Conservation (phyloP, 2,888 invertebrate species). For the Pherbina coryleti region DNA sequence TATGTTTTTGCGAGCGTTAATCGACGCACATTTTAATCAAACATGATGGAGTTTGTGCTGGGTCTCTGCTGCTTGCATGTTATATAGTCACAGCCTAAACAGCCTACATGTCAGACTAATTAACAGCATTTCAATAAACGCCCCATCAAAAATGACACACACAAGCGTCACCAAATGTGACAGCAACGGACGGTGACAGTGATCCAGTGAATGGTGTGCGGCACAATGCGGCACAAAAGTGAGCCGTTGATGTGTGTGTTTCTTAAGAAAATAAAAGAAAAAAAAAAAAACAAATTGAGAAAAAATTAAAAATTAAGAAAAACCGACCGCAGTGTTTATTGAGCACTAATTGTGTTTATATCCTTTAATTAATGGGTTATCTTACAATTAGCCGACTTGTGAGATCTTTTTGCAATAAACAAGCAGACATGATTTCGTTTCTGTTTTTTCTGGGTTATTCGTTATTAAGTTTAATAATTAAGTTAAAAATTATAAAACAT, state of each 20-base stretch:
- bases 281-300: not conserved
- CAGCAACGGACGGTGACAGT: not conserved
- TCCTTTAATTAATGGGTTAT: constrained; percentile 60
- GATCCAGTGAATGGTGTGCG: constrained; percentile 39
- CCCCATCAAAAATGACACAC: constrained; percentile 62
- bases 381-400: constrained; percentile 17
- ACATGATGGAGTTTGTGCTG: constrained; percentile 45
- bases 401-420: too few species aligned
- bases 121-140: constrained; percentile 45
- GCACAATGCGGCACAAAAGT: constrained; percentile 5
- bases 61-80: constrained; percentile 14
- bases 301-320: not conserved
- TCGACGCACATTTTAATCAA: constrained; percentile 38
- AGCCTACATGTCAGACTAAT: constrained; percentile 35
- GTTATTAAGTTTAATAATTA: too few species aligned
- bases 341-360: constrained; percentile 67
- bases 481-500: too few species aligned
- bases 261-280: not conserved
- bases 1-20: constrained; percentile 40
- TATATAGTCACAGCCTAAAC: not conserved
- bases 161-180: constrained; percentile 38
- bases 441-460: too few species aligned
- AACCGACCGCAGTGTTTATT: constrained; percentile 41
- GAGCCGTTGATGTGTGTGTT: not conserved
- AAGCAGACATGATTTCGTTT: too few species aligned